Evolutionary conservation across 1,140 invertebrate species (phyloP).

Genomic region (Aphidius ervi): DNA sequence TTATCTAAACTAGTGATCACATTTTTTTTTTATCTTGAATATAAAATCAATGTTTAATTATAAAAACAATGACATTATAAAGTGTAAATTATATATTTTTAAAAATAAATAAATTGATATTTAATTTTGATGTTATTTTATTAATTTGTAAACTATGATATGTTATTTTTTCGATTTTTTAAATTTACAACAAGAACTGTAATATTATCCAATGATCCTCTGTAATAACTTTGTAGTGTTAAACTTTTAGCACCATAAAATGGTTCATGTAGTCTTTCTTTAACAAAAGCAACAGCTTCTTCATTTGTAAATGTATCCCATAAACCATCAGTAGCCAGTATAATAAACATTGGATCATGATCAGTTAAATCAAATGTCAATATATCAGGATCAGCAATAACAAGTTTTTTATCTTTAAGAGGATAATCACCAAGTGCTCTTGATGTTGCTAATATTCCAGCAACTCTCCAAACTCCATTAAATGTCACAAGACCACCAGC

Average conservation of each 20-base stretch:
- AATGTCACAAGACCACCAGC: constrained; percentile 92
- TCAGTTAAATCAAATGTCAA: constrained; percentile 85
- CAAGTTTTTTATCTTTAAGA: constrained; percentile 86
- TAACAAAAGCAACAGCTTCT: constrained; percentile 85
- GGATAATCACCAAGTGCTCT: constrained; percentile 92
- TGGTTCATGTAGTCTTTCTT: constrained; percentile 76
- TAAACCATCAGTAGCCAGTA: constrained; percentile 90
- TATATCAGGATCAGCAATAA: constrained; percentile 94
- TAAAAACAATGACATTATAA: too few relatives aligned
- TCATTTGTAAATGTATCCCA: constrained; percentile 96
- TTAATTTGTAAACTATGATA: constrained; percentile 28
- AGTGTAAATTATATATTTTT: too few relatives aligned
- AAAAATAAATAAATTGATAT: too few relatives aligned
- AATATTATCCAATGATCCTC: constrained; percentile 93
- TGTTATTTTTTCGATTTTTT: constrained; percentile 54
- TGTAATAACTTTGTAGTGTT: constrained; percentile 82
- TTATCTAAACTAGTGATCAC: too few relatives aligned
- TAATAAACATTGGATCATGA: constrained; percentile 82
- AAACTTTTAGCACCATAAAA: constrained; percentile 87
- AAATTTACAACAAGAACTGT: constrained; percentile 90
- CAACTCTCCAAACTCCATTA: constrained; percentile 94
- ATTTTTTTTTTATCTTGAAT: too few relatives aligned
- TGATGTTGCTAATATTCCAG: constrained; percentile 92
- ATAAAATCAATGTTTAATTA: too few relatives aligned
- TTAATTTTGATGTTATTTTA: constrained; percentile 13